Evolutionary conservation across 2,113 vertebrate genomes (phyloP), one percentile per base, ranked within the genome.

Genomic region (Perca schrenkii): DNA sequence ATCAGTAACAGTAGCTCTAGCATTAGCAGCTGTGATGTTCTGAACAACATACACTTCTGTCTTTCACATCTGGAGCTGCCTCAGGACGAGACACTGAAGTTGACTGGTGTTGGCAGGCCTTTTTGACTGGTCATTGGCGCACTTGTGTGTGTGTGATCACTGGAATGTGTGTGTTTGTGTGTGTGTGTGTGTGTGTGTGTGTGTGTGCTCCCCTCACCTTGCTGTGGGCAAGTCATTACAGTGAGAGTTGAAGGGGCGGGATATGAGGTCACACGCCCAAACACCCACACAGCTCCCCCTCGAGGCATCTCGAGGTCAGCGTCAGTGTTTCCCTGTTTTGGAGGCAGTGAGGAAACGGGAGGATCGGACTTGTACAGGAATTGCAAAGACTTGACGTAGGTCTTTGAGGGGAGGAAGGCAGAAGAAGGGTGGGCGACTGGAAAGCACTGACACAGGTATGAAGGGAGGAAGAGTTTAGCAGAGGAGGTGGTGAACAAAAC

Each of bases 11-110:
- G 79, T 43, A 86, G 69, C 75, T 75, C 25, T 17, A 68, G 46
- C 17, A 77, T 79, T 64, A 87, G 49, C 58, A 79, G 83, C 73
- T 77, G 82, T 65, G 75, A 62, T 72, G 54, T 36, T 83, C 50
- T 64, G 78, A 82, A 80, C 77, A 74, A 78, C 84, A 71, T 22
- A 53, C 47, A 54, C 77, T 66, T 81, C 82, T 78, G 80, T 79
- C 88, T 86, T 76, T 86, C 84, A 88, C 90, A 91, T 91, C 89
- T 92, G 89, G 78, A 77, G 68, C 81, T 50, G 83, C 89, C 84
- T 74, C 58, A 8, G 80, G 84, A 85, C 57, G 2, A 66, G 58
- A 43, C 2, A 2, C 73, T 85, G 89, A 91, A 73, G 88, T 70
- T 71, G 60, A 85, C 71, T 79, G 80, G 61, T 87, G 75, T 89